Base-by-base conservation (phyloP, 2,113 vertebrate genomes). In the Chaetodon auriga region DNA sequence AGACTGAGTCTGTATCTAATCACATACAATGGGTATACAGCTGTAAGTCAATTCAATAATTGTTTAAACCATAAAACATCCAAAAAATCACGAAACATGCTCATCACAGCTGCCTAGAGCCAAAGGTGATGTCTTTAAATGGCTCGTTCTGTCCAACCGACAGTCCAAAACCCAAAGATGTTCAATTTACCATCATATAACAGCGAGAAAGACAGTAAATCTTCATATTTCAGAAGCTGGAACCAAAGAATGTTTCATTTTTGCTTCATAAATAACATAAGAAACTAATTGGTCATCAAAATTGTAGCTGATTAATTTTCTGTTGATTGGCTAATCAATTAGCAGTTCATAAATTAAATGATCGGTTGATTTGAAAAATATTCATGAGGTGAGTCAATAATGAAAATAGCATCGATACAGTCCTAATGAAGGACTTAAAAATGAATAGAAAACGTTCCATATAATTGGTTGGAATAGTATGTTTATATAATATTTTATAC, bases 131-230 rank as follows among this genome's bases (percentile, higher is more conserved):
- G 10, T 57, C 66, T 71, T 75, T 61, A 68, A 53, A 23, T 57
- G 51, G 45, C 66, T 58, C 57, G 14, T 68, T 75, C 65, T 83
- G 62, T 64, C 21, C 11, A 15, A 68, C 38, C 45, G 78, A 74
- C 55, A 69, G 49, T 6, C 35, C 13, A 71, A 70, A 77, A 41
- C 48, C 65, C 14, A 36, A 60, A 68, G 7, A 63, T 53, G 72
- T 57, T 68, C 7, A 54, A 30, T 68, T 19, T 36, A 58, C 9
- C 9, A 0, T n/a, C 51, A 48, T 13, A 55, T 38, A 51, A 72
- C 84, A 86, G 55, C 82, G 71, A 70, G 66, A 80, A 86, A 86
- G 84, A 66, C 62, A 78, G 76, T 68, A 87, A 81, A 70, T 58
- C 15, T 18, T 73, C 58, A 84, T 60, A 82, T 68, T 58, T 57